Conservation (phyloP, 2,888 invertebrate species). For the Catocala sponsa region DNA sequence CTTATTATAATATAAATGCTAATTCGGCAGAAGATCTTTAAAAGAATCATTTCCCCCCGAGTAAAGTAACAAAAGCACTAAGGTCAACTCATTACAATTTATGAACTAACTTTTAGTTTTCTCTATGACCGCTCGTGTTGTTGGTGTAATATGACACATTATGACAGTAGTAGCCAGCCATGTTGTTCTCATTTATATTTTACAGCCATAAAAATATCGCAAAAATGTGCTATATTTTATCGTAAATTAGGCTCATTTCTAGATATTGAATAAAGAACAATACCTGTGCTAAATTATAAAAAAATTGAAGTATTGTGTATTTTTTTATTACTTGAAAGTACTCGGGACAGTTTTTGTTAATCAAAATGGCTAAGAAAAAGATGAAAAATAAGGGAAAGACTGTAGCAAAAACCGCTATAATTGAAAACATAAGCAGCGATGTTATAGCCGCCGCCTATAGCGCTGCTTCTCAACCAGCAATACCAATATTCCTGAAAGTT, state of each 20-base stretch:
- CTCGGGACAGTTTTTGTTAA: conserved; percentile 25
- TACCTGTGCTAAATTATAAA: neutral
- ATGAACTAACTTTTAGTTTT: conserved; percentile 3
- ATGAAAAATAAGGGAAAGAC: conserved; percentile 57
- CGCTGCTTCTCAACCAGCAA: conserved; percentile 57
- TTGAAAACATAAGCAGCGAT: conserved; percentile 49
- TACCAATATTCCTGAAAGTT: conserved; percentile 62
- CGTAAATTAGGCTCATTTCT: too few species aligned
- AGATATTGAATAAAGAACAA: too few species aligned
- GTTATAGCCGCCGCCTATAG: conserved; percentile 62
- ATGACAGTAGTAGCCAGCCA: conserved; percentile 43
- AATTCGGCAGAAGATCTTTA: too few species aligned
- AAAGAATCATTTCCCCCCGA: too few species aligned
- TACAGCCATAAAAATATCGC: neutral
- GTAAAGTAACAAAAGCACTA: neutral
- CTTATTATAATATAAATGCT: too few species aligned
- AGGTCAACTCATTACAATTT: neutral
- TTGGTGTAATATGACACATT: conserved; percentile 12
- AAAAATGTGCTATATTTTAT: too few species aligned
- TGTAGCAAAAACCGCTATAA: conserved; percentile 44
- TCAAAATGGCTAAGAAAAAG: conserved; percentile 74
- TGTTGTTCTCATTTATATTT: conserved; percentile 26
- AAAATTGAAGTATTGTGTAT: neutral
- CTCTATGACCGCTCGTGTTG: conserved; percentile 32
- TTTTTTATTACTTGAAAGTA: neutral